Base-by-base conservation (phyloP, 2,113 vertebrate species). In the Salminus brasiliensis region DNA sequence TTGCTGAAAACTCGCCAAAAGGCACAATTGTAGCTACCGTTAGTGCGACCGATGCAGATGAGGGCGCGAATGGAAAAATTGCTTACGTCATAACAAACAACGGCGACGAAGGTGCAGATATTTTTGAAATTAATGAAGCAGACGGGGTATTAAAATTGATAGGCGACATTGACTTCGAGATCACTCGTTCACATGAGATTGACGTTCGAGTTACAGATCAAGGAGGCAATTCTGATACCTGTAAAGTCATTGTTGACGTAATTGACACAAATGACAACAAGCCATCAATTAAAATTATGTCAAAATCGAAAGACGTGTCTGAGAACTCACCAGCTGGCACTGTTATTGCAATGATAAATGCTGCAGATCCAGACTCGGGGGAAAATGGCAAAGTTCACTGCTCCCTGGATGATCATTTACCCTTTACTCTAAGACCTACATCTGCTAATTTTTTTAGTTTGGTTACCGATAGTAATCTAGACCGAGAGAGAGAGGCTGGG, bases 211-310 rank as follows among this genome's bases (percentile, higher is more conserved):
- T 91, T 0, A 90, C 49, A n/a, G 92, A 94, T 8, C 88, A 86
- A 0, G 91, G 93, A 0, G 85, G 91, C 0, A 65, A 91, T 0
- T 36, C 67, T 0, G 80, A 87, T 0, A 88, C 88, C 0, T 91
- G 91, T 29, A 81, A 90, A 1, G 76, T 94, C 0, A 67, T 88
- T 41, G 87, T 91, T 23, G 90, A 92, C 76, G 65, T 93, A 32
- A 57, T 86, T 12, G 91, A 93, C 78, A 84, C 87, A 15, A 93
- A 93, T 83, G 91, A 93, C 60, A 93, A 89, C 65, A 78, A 72
- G 4, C 92, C 92, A n/a, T 74, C 88, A 4, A 86, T 93, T 62
- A 90, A 75, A 16, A 74, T 92, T 3, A 87, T 77, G 27, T 88
- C 79, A 4, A 30, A 79, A 0, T 74, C 80, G 55, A 71, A 4